These are phyloP conservation scores for Nebria brevicollis DNA, from an alignment of 2,888 invertebrate genomes.

Conservation along the genomic window DNA sequence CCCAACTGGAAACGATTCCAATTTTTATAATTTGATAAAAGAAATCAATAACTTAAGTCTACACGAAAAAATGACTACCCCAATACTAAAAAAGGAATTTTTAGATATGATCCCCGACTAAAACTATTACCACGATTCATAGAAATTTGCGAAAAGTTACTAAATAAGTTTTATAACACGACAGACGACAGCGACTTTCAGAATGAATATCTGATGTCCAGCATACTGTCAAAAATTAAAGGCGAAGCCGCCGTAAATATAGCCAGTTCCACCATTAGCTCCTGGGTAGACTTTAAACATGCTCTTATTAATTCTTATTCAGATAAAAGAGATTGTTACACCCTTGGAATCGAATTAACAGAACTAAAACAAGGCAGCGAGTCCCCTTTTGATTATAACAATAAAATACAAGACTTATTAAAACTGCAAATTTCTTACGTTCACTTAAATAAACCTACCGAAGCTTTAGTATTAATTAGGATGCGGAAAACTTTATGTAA, in stretches of 20 bases:
- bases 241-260: constrained; percentile 46
- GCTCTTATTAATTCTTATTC: constrained; percentile 47
- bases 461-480: too few species aligned
- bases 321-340: constrained; percentile 48
- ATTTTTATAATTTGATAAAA: too few species aligned
- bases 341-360: constrained; percentile 45
- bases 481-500: too few species aligned
- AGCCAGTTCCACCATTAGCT: constrained; percentile 21
- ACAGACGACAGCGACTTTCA: constrained; percentile 15
- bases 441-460: too few species aligned
- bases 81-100: too few species aligned
- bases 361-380: constrained; percentile 47
- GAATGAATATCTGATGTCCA: constrained; percentile 26
- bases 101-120: constrained; percentile 14
- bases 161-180: constrained; percentile 28
- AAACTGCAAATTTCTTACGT: constrained; percentile 37
- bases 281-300: constrained; percentile 43
- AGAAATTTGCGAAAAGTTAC: constrained; percentile 23
- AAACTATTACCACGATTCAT: constrained; percentile 17
- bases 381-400: constrained; percentile 45
- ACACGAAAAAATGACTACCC: too few species aligned
- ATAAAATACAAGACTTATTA: constrained; percentile 39
- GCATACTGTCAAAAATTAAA: constrained; percentile 48
- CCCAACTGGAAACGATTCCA: too few species aligned
- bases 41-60: too few species aligned